Percentiles rank a stretch among this genome's conserved stretches.
Evolutionary conservation across 2,888 invertebrate species (phyloP).

Genomic region (Ferrisia virgata): DNA sequence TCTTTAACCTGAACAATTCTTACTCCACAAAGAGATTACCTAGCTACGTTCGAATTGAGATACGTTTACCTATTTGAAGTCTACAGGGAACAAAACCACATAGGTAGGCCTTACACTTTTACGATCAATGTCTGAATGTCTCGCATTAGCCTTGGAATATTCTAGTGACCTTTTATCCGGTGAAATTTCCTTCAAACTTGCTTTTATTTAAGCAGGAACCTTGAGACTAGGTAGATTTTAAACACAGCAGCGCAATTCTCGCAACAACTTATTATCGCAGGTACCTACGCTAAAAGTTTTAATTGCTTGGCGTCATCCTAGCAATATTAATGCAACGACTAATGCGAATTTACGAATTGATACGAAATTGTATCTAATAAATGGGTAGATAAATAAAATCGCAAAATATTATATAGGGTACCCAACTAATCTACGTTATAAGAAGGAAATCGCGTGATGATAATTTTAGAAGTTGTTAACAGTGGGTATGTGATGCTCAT

Average conservation of each 20-base stretch:
- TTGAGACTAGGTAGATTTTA: not conserved
- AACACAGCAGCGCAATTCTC: not conserved
- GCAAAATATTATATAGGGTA: no score
- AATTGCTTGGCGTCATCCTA: not conserved
- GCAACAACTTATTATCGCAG: not conserved
- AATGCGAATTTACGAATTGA: not conserved
- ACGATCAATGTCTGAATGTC: constrained; percentile 10
- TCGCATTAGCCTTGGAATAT: not conserved
- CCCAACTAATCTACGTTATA: not conserved
- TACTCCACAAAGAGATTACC: not conserved
- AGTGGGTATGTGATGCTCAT: not conserved
- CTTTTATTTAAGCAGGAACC: not conserved
- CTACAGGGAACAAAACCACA: not conserved
- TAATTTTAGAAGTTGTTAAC: not conserved
- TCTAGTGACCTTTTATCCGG: not conserved
- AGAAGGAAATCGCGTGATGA: not conserved
- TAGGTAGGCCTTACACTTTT: not conserved
- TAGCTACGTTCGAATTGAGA: not conserved
- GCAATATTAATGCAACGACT: not conserved
- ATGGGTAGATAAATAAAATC: no score
- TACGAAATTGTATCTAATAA: not conserved
- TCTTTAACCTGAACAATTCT: not conserved
- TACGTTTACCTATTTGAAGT: not conserved
- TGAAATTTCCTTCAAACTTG: not conserved
- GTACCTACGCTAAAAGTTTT: not conserved